Base-by-base conservation (phyloP, 2,888 invertebrate species). In the Thysanoteuthis rhombus region DNA sequence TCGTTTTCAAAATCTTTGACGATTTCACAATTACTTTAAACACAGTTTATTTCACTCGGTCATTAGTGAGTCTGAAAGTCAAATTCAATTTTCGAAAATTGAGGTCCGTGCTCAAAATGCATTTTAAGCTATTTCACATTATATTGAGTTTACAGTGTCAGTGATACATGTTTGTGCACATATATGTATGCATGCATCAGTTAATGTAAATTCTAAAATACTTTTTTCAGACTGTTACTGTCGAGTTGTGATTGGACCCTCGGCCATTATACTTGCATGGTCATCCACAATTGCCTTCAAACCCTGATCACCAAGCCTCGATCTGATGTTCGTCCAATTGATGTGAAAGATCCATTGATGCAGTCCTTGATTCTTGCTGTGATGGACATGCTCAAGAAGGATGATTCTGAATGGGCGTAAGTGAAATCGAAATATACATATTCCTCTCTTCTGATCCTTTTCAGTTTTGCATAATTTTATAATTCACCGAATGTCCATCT, bases 211-310 rank as follows among this genome's bases (percentile, higher is more conserved):
- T n/a, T n/a, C n/a, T n/a, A n/a, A n/a, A n/a, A n/a, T n/a, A n/a
- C n/a, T n/a, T n/a, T n/a, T n/a, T n/a, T n/a, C 94, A 96, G 96
- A 58, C 45, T 92, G 92, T 92, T 95, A n/a, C 92, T 96, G 38
- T 47, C 93, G 8, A 58, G 93, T 36, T 92, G 93, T 40, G 95
- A 96, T 94, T 93, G 93, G 19, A 95, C 95, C 38, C 93, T 96
- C 36, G 93, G 94, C 16, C 95, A 95, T 58, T 95, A 95, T 93
- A 94, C 94, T 19, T 95, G 95, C 93, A 95, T 95, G 95, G 95
- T 95, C 28, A 89, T 95, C 5, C 95, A 96, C 93, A 94, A 94
- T 25, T 96, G 95, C 94, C 94, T 95, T 36, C 93, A 94, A 28
- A 94, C 94, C 32, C 92, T 90, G 42, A 93, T 58, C 32, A 58